Evolutionary conservation across 2,888 invertebrate species (phyloP), one percentile per base, ranked within the genome.

Genomic region (Hydriomena furcata): DNA sequence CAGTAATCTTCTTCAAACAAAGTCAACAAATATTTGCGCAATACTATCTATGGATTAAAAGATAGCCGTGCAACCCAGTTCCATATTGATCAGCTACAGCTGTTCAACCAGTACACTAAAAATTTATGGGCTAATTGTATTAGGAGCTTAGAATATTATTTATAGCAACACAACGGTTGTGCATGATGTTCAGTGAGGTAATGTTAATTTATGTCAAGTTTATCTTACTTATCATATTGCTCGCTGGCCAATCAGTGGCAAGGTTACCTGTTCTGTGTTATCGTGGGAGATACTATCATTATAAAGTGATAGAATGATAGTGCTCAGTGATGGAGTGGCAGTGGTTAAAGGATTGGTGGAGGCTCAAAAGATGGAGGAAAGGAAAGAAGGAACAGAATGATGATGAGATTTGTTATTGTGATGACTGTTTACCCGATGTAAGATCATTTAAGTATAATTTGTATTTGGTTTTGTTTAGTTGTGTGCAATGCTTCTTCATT

Each of bases 301-400:
- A 55, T 65, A 61, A 60, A 68, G 63, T 64, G 52, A 65, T 68
- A 73, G 69, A 68, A 66, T 77, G 73, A 74, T 75, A 73, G 67
- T 72, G 69, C 65, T 65, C 65, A 65, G 71, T 75, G 68, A 94
- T 95, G 94, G 95, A 95, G 90, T 95, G 95, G 94, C 93, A 93
- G 68, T 94, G 95, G 94, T 87, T 94, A 71, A 94, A 94, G 82
- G 94, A 95, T 82, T 95, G 95, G 95, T 95, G 95, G 95, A 91
- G 95, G 55, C 88, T 95, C 52, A 95, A 94, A 83, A 92, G 92
- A 76, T 93, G 94, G 91, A 92, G 93, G 65, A 92, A 88, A 75
- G 91, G 84, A 69, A 91, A 92, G 65, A 88, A 82, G 70, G 84
- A 82, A 61, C 84, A 84, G 65, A 82, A 72, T 76, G 91, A 91